These are phyloP conservation scores for Xanthia togata DNA, from an alignment of 2,888 invertebrate species.

Conservation along the genomic window DNA sequence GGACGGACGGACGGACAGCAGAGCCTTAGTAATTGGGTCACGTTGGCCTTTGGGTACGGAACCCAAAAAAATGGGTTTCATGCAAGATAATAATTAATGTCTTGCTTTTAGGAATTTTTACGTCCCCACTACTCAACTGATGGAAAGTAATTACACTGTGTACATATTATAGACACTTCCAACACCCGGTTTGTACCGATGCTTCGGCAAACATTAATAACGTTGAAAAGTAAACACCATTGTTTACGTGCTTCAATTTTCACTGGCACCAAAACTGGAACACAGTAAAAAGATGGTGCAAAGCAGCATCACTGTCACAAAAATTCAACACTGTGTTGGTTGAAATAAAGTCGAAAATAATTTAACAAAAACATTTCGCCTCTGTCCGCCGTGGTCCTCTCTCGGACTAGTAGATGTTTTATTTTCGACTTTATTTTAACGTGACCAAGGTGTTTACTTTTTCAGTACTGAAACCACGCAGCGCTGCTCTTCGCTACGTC, in stretches of 20 bases:
- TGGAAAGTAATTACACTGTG: slow-evolving; percentile 1
- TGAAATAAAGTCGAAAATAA: background rate
- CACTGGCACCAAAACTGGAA: background rate
- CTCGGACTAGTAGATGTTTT: background rate
- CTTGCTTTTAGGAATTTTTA: no score
- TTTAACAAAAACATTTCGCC: background rate
- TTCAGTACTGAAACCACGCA: background rate
- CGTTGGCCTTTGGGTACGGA: no score
- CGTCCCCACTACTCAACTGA: no score
- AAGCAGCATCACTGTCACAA: no score
- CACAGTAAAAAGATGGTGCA: background rate
- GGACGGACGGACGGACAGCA: no score
- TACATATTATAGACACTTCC: background rate
- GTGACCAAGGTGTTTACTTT: background rate
- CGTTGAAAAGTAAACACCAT: slow-evolving; percentile 17
- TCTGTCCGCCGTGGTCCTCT: background rate
- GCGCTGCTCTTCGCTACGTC: no score
- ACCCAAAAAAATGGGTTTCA: no score
- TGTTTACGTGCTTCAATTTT: background rate
- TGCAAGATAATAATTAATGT: no score
- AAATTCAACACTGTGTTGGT: background rate
- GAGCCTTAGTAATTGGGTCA: no score
- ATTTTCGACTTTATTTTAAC: background rate
- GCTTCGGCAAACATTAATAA: slow-evolving; percentile 18
- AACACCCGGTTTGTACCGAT: background rate